phyloP scores from a whole-genome alignment of 2,113 vertebrate genomes.

The Pao palembangensis region DNA sequence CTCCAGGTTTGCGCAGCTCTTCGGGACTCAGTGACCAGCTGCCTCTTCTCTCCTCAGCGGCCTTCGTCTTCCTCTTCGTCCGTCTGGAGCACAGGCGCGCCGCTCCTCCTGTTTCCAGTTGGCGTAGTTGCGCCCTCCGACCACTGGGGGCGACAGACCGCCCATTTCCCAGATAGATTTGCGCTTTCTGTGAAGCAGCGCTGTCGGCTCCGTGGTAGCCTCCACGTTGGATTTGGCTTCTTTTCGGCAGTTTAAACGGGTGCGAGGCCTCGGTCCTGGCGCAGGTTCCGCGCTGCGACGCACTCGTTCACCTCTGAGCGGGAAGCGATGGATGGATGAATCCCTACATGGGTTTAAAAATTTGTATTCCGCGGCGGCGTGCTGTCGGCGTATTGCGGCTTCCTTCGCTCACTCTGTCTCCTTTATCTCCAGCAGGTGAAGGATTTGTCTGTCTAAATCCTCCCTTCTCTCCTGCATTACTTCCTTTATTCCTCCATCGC shows the following conservation, averaged over 20 bases:
- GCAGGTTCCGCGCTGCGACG: too few relatives aligned
- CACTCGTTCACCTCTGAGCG: too few relatives aligned
- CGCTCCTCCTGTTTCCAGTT: too few relatives aligned
- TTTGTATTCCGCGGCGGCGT: slow-evolving; percentile 11
- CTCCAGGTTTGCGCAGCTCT: slow-evolving; percentile 33
- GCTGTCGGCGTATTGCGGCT: background rate
- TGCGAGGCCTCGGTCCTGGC: too few relatives aligned
- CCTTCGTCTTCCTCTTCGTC: slow-evolving; percentile 49
- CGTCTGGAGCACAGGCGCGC: slow-evolving; percentile 15
- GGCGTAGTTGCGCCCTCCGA: too few relatives aligned
- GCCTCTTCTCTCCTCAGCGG: slow-evolving; percentile 49
- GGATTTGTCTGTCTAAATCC: slow-evolving; percentile 24
- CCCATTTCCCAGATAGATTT: too few relatives aligned
- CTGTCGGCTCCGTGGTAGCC: too few relatives aligned
- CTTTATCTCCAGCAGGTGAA: slow-evolving; percentile 25
- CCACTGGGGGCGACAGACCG: too few relatives aligned
- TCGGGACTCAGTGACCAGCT: slow-evolving; percentile 29
- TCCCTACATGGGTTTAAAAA: background rate
- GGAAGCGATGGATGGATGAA: slow-evolving; percentile 7
- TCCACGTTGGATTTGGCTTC: too few relatives aligned
- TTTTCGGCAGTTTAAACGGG: too few relatives aligned
- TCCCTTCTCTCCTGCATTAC: background rate
- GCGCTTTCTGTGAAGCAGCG: too few relatives aligned
- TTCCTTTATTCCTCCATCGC: background rate
- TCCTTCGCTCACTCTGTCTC: slow-evolving; percentile 9